Percentiles rank a stretch among this genome's conserved stretches.
Evolutionary conservation across 2,888 invertebrate genomes (phyloP).

Genomic region (Reticulitermes lucifugus): DNA sequence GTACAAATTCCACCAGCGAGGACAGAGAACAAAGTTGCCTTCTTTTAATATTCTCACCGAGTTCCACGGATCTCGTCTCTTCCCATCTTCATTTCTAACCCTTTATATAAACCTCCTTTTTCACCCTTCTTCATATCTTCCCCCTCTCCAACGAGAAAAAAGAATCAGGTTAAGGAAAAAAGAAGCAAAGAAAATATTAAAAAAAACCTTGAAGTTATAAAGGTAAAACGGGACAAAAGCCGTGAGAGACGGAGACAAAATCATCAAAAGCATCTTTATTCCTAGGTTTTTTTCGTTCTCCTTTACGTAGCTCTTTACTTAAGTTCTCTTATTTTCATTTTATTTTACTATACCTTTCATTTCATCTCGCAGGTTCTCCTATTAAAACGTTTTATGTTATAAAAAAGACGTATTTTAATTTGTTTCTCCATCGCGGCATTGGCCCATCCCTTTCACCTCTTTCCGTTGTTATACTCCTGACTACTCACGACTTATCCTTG

Average conservation of each 20-base stretch:
- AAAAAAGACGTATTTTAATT: neutral
- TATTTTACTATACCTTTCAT: neutral
- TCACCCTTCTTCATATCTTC: neutral
- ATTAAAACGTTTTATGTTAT: neutral
- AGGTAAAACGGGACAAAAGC: neutral
- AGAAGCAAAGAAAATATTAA: slow-evolving; percentile 6
- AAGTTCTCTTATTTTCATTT: neutral
- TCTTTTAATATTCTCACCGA: slow-evolving; percentile 9
- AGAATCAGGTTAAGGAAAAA: neutral
- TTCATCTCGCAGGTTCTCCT: neutral
- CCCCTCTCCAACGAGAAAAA: neutral
- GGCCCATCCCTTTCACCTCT: neutral
- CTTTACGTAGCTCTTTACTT: neutral
- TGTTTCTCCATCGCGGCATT: neutral
- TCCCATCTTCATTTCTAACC: neutral
- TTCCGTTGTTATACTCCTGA: neutral
- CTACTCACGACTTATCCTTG: neutral
- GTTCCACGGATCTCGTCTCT: neutral
- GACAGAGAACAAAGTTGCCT: neutral
- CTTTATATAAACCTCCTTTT: neutral
- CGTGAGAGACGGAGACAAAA: neutral
- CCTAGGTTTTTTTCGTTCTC: neutral
- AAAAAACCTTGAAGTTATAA: neutral
- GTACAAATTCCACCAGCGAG: neutral
- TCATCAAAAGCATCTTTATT: neutral